Evolutionary conservation across 2,888 invertebrate species (phyloP), one percentile per base, ranked within the genome.

Genomic region (Syrista parreyssii): DNA sequence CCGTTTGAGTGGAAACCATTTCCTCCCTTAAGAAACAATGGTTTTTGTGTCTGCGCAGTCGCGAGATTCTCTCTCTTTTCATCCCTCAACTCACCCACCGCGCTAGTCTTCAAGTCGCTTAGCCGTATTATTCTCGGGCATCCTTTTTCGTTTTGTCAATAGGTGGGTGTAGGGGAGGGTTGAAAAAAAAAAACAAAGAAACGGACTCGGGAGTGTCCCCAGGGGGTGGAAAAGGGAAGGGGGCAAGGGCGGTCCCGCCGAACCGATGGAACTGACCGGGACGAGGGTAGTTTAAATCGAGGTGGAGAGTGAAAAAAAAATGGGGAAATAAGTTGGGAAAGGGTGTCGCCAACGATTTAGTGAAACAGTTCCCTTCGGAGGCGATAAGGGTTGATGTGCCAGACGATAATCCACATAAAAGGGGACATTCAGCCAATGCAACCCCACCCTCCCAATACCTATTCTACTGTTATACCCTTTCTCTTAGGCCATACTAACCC

Each of bases 281-380:
- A 82, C 79, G 80, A 78, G 83, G 82, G 83, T 80, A 83, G 80
- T 87, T 86, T 84, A 86, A 87, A 87, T 86, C 86, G 86, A 86
- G 85, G 84, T 82, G 84, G 82, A 83, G 83, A 79, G 34, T 75
- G 78, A 69, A 81, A 75, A 76, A 74, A 83, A 83, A 85, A 84
- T 83, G 79, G 84, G 84, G 83, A 55, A 55, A 55, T 55, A 55
- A 55, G 55, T 55, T 55, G 55, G 55, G 23, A 55, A 55, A 55
- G 55, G 82, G 85, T 88, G 89, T 89, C 88, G 89, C 89, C 87
- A 89, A 84, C 87, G 86, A 87, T 89, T 89, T 87, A 87, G 88
- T 86, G 87, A 87, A 88, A 89, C 86, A 85, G 86, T 86, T 88
- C 87, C 89, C 89, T 83, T 82, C 77, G 88, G 88, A 82, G 79